Base-by-base conservation (phyloP, 35 echinoderm and acorn worm species). In the Ophioderma brevispina region DNA sequence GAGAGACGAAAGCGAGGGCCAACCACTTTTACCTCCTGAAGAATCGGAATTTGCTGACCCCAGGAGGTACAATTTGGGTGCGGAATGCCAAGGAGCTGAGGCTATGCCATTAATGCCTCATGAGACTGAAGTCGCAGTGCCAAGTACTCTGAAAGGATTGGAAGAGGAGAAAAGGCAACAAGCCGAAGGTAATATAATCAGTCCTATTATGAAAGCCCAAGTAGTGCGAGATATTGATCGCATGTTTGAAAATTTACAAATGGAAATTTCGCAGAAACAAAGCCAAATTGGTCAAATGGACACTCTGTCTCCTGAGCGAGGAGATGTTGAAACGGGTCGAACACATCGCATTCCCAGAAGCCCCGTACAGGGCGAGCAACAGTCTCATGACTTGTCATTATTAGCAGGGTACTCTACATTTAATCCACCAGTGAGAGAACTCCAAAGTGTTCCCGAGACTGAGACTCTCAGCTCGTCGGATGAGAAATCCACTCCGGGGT, bases 201-300 rank as follows among this genome's bases (percentile, higher is more conserved):
- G 90, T 80, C 90, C 90, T 36, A 84, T 76, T 40, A 64, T 91
- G 40, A 91, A 91, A 80, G 90, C 79, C 17, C 90, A 91, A 41
- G 90, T 91, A 25, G 82, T 83, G 14, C 37, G 82, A 76, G 90
- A 91, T 64, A 82, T 96, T 23, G 91, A 96, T 82, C 86, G 82
- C 40, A 96, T 96, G 94, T 96, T 96, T 84, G 94, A 96, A 75
- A 96, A 96, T 43, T 85, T 96, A 23, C 86, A 96, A 75, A 82
- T 78, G 32, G 94, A 96, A 46, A 40, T 96, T 35, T 81, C 94
- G 10, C 85, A 84, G 63, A 81, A 87, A 49, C 77, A 87, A 33
- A 32, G 46, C 33, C 35, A 81, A 8, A 82, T 80, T 14, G 86
- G 77, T 25, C 75, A 49, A 4, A 64, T 85, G 46, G 83, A 85